A percentile compares a stretch with the other conserved stretches of the same genome.
Conservation (phyloP, 2,113 vertebrate species). For the Benitochromis conjunctus region DNA sequence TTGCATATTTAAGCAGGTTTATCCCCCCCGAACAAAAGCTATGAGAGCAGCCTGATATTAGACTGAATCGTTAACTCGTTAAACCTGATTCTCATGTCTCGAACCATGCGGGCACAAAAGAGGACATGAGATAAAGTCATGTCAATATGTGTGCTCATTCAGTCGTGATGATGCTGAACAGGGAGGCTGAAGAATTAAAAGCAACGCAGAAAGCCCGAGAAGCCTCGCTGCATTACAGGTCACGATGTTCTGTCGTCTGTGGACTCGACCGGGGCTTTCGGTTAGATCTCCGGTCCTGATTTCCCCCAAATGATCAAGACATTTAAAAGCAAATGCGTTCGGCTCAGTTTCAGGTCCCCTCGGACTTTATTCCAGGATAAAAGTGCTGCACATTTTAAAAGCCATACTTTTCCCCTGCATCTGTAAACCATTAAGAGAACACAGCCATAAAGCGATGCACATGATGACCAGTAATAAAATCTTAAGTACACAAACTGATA, state of each 20-base stretch:
- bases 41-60: rapidly evolving
- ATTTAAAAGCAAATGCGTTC: background rate
- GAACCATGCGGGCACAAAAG: rapidly evolving
- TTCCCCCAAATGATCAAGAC: background rate
- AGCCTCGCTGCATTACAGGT: background rate
- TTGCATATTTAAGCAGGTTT: too few species aligned
- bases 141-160: rapidly evolving
- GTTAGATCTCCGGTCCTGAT: rapidly evolving
- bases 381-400: background rate
- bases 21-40: background rate
- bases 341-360: background rate
- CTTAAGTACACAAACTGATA: rapidly evolving
- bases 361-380: rapidly evolving
- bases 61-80: background rate
- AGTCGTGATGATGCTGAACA: background rate
- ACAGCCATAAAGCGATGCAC: background rate
- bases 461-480: background rate
- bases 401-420: background rate
- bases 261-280: background rate
- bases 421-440: background rate
- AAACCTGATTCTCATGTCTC: background rate
- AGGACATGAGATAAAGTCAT: background rate
- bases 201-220: too few species aligned
- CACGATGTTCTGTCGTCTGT: background rate
- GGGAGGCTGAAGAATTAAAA: background rate